Conservation (phyloP, 37 sponge, comb jelly and placozoan genomes). For the Spongia lamella region DNA sequence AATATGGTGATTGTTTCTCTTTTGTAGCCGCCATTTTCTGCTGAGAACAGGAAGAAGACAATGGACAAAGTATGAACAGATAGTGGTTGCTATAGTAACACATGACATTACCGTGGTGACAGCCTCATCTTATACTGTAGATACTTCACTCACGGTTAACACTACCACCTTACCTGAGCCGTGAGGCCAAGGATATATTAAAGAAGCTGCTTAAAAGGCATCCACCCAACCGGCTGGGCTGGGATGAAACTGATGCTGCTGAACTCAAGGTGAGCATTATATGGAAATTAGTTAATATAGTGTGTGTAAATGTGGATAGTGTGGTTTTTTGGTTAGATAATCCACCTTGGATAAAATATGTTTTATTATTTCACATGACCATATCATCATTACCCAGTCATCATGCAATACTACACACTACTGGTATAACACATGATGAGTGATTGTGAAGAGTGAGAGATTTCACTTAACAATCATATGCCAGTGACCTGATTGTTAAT, state of each 20-base stretch:
- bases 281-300: background rate
- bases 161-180: constrained; percentile 82
- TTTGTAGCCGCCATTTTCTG: constrained; percentile 95
- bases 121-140: constrained; percentile 73
- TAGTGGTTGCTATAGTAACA: constrained; percentile 22
- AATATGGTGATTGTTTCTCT: background rate
- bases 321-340: too few species aligned
- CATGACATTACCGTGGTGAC: background rate
- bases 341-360: too few species aligned
- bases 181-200: constrained; percentile 79
- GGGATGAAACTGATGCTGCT: constrained; percentile 63
- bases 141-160: too few species aligned
- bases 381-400: too few species aligned
- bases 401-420: too few species aligned
- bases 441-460: too few species aligned
- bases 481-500: too few species aligned
- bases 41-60: constrained; percentile 94
- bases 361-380: too few species aligned
- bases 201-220: constrained; percentile 82
- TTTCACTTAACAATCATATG: too few species aligned
- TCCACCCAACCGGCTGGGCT: constrained; percentile 79
- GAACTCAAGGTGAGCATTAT: constrained; percentile 96
- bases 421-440: too few species aligned
- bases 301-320: background rate
- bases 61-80: constrained; percentile 77